These are phyloP conservation scores for Anoplolepis gracilipes DNA, from an alignment of 1,140 invertebrate genomes.

Conservation along the genomic window DNA sequence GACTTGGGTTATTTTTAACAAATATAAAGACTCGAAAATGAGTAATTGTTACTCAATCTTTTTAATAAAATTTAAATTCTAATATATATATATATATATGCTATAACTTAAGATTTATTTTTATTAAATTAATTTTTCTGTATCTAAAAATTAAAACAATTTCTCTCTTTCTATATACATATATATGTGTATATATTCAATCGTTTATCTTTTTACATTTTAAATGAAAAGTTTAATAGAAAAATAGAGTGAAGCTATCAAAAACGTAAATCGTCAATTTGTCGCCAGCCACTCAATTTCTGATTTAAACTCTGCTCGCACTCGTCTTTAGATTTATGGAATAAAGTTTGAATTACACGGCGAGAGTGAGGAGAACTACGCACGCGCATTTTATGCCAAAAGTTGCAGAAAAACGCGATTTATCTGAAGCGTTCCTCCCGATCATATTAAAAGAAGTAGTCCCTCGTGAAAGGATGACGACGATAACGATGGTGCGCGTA, in stretches of 20 bases:
- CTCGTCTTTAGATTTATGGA: constrained; percentile 8
- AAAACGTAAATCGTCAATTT: not conserved
- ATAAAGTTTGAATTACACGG: constrained; percentile 49
- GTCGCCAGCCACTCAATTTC: not conserved
- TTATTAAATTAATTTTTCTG: not conserved
- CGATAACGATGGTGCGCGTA: constrained; percentile 37
- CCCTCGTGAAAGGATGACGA: constrained; percentile 47
- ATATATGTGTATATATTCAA: not conserved
- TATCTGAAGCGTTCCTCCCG: constrained; percentile 18
- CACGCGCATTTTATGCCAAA: constrained; percentile 28
- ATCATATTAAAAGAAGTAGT: constrained; percentile 38
- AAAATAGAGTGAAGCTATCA: not conserved
- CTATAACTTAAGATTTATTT: not conserved
- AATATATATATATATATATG: not conserved
- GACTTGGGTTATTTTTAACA: not conserved
- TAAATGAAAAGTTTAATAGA: not conserved
- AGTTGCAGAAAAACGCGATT: constrained; percentile 31
- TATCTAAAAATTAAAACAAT: no score
- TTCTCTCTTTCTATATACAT: no score
- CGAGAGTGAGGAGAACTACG: not conserved
- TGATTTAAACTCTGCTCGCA: not conserved
- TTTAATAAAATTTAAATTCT: not conserved
- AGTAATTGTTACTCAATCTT: not conserved
- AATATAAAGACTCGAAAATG: not conserved
- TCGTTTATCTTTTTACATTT: not conserved